These are phyloP conservation scores for Pachliopta kotzebuea DNA, from an alignment of 2,888 invertebrate genomes.

Conservation along the genomic window DNA sequence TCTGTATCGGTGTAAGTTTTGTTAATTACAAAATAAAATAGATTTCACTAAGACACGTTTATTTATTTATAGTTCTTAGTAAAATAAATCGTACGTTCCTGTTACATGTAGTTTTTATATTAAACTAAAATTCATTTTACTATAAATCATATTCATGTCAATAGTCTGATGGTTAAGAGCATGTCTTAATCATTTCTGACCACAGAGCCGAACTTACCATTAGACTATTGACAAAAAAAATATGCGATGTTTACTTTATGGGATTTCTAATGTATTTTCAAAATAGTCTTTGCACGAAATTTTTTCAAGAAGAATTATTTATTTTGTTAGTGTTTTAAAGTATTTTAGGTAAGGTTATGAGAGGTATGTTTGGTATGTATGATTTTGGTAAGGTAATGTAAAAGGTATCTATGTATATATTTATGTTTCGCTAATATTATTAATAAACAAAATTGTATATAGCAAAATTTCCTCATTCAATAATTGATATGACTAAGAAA, in stretches of 20 bases:
- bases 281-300: not conserved
- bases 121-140: not conserved
- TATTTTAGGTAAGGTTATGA: not conserved
- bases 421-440: too few species aligned
- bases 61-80: not conserved
- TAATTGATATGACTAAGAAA: not conserved
- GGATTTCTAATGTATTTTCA: not conserved
- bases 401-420: too few species aligned
- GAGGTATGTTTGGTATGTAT: not conserved
- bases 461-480: not conserved
- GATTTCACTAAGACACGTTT: not conserved
- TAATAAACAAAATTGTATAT: too few species aligned
- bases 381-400: slow-evolving; percentile 1
- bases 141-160: not conserved
- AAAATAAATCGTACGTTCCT: not conserved
- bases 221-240: not conserved
- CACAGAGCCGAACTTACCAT: too few species aligned
- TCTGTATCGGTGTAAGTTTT: not conserved
- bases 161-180: too few species aligned
- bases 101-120: not conserved
- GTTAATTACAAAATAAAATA: not conserved
- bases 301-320: not conserved
- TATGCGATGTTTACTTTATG: not conserved
- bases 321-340: not conserved
- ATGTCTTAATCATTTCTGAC: too few species aligned